phyloP scores from a whole-genome alignment of 1,140 invertebrate species.

The Orchestia grillus region DNA sequence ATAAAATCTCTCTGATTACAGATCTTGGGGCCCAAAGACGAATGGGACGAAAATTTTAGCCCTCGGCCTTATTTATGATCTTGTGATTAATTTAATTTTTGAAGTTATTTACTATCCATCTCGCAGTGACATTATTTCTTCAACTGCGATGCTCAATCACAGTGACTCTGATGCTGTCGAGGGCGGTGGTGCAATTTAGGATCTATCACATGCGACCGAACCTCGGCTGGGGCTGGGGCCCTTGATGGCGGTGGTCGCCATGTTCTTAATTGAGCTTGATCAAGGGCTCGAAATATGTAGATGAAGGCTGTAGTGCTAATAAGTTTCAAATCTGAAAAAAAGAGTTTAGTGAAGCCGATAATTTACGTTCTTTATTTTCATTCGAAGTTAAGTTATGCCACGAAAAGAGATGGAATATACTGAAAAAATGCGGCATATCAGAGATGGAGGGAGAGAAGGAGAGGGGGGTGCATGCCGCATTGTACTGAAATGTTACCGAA shows the following conservation, averaged over 20 bases:
- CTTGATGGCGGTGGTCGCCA: not conserved
- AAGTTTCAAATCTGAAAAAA: not conserved
- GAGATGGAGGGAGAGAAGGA: no score
- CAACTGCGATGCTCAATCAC: not conserved
- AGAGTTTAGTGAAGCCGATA: no score
- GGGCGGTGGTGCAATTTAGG: not conserved
- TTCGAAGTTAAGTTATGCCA: no score
- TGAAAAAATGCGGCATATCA: no score
- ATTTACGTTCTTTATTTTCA: no score
- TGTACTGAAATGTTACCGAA: no score
- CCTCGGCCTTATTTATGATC: not conserved
- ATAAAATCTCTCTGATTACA: slow-evolving; percentile 43
- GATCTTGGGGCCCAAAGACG: slow-evolving; percentile 13
- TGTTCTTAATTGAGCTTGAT: not conserved
- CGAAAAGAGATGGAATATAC: no score
- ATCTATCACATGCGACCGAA: not conserved
- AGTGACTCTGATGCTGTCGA: not conserved
- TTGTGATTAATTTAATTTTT: slow-evolving; percentile 18
- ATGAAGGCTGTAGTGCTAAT: not conserved
- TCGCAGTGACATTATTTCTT: slow-evolving; percentile 19
- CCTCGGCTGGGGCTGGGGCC: not conserved
- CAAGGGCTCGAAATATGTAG: not conserved
- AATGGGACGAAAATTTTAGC: slow-evolving; percentile 39
- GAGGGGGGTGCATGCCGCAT: no score
- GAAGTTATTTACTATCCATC: not conserved